A percentile compares a stretch with the other conserved stretches of the same genome.
Evolutionary conservation across 2,888 invertebrate species (phyloP).

Genomic region (Drosophila anomalipes): DNA sequence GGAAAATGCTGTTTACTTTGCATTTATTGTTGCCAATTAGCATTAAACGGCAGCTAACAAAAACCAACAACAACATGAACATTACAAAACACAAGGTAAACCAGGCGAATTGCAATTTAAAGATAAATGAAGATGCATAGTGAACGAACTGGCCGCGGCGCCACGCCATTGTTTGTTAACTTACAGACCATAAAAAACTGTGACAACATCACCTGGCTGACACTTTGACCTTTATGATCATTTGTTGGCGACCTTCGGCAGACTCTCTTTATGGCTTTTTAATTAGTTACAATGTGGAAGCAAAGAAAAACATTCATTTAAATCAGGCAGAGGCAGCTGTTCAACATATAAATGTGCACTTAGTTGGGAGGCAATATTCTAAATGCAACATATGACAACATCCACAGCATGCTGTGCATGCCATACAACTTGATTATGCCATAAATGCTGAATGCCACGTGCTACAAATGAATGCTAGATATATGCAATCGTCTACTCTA

Average conservation of each 20-base stretch:
- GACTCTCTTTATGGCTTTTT: conserved; percentile 62
- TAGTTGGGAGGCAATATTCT: conserved; percentile 5
- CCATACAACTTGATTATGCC: conserved; percentile 9
- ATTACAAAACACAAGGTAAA: conserved; percentile 49
- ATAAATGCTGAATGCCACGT: conserved; percentile 22
- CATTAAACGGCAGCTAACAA: conserved; percentile 57
- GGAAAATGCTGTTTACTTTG: conserved; percentile 63
- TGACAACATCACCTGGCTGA: conserved; percentile 57
- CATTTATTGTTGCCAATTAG: conserved; percentile 71
- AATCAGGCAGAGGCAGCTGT: conserved; percentile 24
- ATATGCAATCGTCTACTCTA: not conserved
- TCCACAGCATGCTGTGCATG: conserved; percentile 1
- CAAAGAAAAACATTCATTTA: conserved; percentile 32
- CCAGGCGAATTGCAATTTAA: conserved; percentile 52
- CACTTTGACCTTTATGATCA: conserved; percentile 65
- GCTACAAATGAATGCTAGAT: conserved; percentile 15
- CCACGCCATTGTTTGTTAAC: conserved; percentile 63
- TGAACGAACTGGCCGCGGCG: conserved; percentile 19
- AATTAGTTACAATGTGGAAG: conserved; percentile 40
- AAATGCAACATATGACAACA: conserved; percentile 26
- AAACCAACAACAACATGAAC: conserved; percentile 17
- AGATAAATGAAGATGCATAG: conserved; percentile 64
- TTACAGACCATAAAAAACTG: conserved; percentile 45
- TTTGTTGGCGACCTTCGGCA: conserved; percentile 52
- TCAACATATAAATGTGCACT: conserved; percentile 30